Evolutionary conservation across 2,113 vertebrate species (phyloP).

Genomic region (Petaurus breviceps): DNA sequence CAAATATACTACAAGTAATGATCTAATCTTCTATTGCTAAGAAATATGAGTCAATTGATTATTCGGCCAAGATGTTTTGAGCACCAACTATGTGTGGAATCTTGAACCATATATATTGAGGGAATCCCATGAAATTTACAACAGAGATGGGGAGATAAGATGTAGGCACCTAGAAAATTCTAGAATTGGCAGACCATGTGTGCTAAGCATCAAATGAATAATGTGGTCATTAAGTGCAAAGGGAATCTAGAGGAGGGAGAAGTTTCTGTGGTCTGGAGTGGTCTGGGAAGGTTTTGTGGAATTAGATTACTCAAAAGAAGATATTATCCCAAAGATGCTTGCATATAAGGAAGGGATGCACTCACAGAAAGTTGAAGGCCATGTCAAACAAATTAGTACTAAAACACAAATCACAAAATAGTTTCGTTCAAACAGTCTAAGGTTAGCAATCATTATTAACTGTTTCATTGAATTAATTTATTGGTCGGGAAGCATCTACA

Average conservation of each 20-base stretch:
- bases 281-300: background rate
- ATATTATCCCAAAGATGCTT: rapidly evolving
- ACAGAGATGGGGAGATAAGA: background rate
- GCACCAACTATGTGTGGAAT: background rate
- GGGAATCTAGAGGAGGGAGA: background rate
- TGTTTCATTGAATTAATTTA: background rate
- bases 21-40: background rate
- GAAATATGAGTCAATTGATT: background rate
- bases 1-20: background rate
- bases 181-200: background rate
- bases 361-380: background rate
- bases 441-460: background rate
- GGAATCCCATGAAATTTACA: background rate
- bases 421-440: background rate
- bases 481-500: background rate
- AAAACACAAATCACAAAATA: background rate
- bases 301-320: background rate
- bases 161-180: background rate
- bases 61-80: background rate
- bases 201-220: background rate
- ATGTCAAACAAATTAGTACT: background rate
- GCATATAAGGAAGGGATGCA: background rate
- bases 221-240: background rate
- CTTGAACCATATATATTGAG: rapidly evolving
- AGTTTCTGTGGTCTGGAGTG: background rate